Evolutionary conservation across 2,888 invertebrate genomes (phyloP).

Genomic region (Sminthurinus aureus): DNA sequence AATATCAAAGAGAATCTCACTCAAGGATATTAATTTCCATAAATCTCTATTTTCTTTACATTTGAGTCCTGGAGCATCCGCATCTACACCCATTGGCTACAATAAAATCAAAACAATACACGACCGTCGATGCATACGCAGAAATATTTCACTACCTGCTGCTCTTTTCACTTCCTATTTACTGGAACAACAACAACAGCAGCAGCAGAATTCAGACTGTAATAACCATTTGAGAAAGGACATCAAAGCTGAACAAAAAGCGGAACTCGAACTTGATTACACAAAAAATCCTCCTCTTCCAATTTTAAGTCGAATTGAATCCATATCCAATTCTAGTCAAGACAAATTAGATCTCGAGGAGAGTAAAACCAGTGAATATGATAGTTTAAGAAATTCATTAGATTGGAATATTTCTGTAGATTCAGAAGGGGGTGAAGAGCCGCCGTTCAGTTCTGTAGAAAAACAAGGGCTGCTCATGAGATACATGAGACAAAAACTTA

Average conservation of each 20-base stretch:
- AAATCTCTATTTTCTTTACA: conserved; percentile 15
- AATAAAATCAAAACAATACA: conserved; percentile 10
- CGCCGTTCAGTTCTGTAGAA: conserved; percentile 55
- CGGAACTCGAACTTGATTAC: not conserved
- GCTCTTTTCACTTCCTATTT: conserved; percentile 52
- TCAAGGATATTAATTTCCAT: conserved; percentile 10
- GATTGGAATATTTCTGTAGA: conserved; percentile 34
- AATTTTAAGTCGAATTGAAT: conserved; percentile 25
- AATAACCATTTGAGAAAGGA: not conserved
- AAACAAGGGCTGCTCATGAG: conserved; percentile 51
- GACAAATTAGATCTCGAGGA: not conserved
- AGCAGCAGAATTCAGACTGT: conserved; percentile 27
- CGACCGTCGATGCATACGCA: conserved; percentile 11
- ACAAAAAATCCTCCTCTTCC: not conserved
- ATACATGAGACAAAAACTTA: conserved; percentile 51
- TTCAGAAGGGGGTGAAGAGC: conserved; percentile 26
- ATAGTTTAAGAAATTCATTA: not conserved
- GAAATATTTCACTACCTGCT: conserved; percentile 58
- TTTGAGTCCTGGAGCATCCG: not conserved
- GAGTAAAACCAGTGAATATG: not conserved
- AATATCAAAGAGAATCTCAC: not conserved
- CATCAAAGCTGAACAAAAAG: not conserved
- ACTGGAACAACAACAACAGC: conserved; percentile 37
- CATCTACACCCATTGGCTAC: not conserved
- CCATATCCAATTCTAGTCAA: conserved; percentile 37